Conservation (phyloP, 2,888 invertebrate genomes). For the Tolmerus cingulatus region DNA sequence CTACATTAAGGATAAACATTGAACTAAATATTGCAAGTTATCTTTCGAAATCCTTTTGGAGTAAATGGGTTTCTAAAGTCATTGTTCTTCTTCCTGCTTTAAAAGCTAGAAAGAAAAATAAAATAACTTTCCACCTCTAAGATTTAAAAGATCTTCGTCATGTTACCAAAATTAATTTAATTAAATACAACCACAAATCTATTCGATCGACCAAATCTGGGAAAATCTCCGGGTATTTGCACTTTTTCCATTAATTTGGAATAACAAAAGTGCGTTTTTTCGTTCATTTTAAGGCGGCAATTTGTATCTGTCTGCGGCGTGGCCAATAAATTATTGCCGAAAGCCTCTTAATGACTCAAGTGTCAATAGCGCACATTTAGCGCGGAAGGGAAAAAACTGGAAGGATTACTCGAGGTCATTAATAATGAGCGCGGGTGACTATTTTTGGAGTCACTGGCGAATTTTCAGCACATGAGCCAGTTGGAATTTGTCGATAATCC, state of each 20-base stretch:
- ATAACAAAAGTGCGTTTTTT: neutral
- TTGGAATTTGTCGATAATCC: conserved; percentile 40
- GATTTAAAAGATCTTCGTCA: neutral
- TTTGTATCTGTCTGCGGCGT: conserved; percentile 30
- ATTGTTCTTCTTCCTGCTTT: no score
- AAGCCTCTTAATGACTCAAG: conserved; percentile 34
- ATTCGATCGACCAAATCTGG: neutral
- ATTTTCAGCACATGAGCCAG: conserved; percentile 40
- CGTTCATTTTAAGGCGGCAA: neutral
- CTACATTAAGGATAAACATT: no score
- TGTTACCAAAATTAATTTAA: neutral
- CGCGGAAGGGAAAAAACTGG: neutral
- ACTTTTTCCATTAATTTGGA: neutral
- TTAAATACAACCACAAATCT: neutral
- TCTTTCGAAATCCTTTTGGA: no score
- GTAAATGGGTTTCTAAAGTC: no score
- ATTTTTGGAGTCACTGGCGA: conserved; percentile 34
- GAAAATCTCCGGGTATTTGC: neutral
- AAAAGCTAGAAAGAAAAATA: no score
- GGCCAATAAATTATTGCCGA: conserved; percentile 19
- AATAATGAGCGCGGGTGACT: conserved; percentile 24
- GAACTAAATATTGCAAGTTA: no score
- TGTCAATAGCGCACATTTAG: conserved; percentile 33
- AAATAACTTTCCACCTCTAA: no score
- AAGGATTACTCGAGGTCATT: conserved; percentile 33